Evolutionary conservation across 2,888 invertebrate species (phyloP).

Genomic region (Conops quadrifasciatus): DNA sequence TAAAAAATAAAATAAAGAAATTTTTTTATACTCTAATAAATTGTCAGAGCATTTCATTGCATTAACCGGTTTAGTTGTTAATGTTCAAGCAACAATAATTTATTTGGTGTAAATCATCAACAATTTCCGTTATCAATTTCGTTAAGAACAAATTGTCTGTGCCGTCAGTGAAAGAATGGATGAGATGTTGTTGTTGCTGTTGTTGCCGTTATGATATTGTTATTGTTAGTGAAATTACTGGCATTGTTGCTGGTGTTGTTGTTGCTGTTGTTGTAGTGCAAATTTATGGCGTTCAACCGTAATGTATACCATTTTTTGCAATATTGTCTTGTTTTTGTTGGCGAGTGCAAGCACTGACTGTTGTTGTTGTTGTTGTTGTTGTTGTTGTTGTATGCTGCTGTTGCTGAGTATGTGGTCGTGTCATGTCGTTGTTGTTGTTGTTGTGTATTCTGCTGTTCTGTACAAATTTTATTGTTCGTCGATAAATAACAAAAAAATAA

Average conservation of each 20-base stretch:
- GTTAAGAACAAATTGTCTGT: no score
- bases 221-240: no score
- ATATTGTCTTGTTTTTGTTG: neutral
- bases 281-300: no score
- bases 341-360: neutral
- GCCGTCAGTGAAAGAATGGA: neutral
- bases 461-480: constrained; percentile 22
- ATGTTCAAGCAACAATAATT: constrained; percentile 27
- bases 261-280: no score
- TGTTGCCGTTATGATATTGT: no score
- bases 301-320: no score
- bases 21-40: no score
- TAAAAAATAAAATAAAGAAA: neutral
- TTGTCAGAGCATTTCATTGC: neutral
- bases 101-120: constrained; percentile 28
- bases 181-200: no score
- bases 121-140: constrained; percentile 32
- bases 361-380: constrained; percentile 8
- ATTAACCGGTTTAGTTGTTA: constrained; percentile 26
- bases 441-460: constrained; percentile 3
- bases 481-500: constrained; percentile 10
- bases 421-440: constrained; percentile 9
- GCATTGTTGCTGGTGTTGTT: no score
- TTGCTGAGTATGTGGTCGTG: neutral
- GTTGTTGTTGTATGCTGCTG: constrained; percentile 11